These are phyloP conservation scores for Xanthorhoe designata DNA, from an alignment of 2,888 invertebrate species.

Conservation along the genomic window DNA sequence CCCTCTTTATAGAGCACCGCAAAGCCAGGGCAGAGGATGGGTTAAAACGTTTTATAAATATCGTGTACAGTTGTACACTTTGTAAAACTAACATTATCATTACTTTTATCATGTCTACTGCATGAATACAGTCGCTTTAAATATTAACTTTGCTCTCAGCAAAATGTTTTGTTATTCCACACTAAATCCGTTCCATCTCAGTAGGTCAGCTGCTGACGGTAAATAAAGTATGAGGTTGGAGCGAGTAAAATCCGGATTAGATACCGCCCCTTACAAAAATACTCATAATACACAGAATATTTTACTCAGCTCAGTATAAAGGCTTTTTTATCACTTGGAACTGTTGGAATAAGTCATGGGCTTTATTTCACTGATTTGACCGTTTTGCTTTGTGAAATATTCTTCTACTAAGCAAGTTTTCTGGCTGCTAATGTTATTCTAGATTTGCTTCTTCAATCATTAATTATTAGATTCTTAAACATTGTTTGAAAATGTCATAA, in stretches of 20 bases:
- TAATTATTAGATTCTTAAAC: neutral
- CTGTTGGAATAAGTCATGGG: neutral
- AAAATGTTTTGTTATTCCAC: neutral
- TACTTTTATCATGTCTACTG: neutral
- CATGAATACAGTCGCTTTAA: neutral
- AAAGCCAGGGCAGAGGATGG: too few species aligned
- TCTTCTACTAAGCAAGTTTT: neutral
- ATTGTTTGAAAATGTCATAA: too few species aligned
- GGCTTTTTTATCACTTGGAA: neutral
- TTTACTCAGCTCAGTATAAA: neutral
- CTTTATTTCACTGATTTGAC: neutral
- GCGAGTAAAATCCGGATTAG: constrained; percentile 18
- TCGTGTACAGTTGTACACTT: too few species aligned
- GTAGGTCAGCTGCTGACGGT: neutral
- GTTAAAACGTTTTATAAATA: too few species aligned
- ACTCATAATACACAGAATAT: neutral
- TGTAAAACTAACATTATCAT: too few species aligned
- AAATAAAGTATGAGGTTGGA: constrained; percentile 21
- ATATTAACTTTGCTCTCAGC: neutral
- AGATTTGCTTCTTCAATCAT: too few species aligned
- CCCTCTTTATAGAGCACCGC: too few species aligned
- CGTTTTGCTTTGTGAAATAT: neutral
- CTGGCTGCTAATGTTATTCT: too few species aligned
- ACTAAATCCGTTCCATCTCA: constrained; percentile 6
- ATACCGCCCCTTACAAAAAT: constrained; percentile 8